These are phyloP conservation scores for Aptenodytes forsteri DNA, from an alignment of 2,113 vertebrate genomes.

Conservation along the genomic window DNA sequence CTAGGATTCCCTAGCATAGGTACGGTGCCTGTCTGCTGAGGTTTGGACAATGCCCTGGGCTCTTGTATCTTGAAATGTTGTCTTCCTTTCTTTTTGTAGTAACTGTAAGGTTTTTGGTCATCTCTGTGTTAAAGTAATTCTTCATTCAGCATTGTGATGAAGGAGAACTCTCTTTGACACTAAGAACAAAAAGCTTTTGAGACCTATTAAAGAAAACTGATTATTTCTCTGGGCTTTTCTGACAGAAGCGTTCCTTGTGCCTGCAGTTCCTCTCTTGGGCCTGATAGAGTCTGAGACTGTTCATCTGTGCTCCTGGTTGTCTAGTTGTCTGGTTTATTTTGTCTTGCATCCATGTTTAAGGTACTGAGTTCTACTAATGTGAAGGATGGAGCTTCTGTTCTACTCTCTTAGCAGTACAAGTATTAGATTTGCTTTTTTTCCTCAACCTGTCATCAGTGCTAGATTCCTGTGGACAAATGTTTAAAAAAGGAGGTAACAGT, in stretches of 20 bases:
- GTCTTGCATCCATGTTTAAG: neutral
- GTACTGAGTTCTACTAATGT: neutral
- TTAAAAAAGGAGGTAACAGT: neutral
- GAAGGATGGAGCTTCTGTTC: neutral
- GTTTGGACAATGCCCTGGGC: neutral
- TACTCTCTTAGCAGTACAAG: neutral
- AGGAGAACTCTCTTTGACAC: neutral
- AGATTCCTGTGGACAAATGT: neutral
- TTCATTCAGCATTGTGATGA: neutral
- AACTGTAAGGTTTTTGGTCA: neutral
- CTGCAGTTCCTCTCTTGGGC: neutral
- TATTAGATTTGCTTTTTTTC: neutral
- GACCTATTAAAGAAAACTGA: neutral
- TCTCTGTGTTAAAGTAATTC: neutral
- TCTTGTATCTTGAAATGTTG: neutral
- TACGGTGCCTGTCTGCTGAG: neutral
- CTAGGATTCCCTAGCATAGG: neutral
- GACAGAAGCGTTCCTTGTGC: neutral
- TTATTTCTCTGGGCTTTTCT: neutral
- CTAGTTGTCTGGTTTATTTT: neutral
- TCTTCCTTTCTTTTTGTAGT: neutral
- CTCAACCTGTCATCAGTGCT: neutral
- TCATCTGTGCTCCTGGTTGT: neutral
- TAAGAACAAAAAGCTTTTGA: neutral
- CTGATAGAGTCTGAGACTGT: neutral